phyloP scores from a whole-genome alignment of 2,888 invertebrate genomes.

The Scrobipalpa atriplicella region DNA sequence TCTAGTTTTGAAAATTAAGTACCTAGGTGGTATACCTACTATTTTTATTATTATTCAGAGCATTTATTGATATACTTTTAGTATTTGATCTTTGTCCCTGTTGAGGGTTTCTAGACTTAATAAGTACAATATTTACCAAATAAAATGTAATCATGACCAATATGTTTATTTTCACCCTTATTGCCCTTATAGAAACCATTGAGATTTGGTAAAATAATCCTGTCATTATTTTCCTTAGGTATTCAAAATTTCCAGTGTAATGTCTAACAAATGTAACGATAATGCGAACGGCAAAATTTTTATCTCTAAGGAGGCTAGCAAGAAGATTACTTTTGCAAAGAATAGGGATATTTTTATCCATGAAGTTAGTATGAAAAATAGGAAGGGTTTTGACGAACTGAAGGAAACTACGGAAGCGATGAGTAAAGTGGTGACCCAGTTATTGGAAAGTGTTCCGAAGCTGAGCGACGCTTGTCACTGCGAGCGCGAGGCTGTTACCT shows the following conservation, averaged over 20 bases:
- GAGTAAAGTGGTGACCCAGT: conserved; percentile 33
- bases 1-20: not conserved
- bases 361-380: conserved; percentile 36
- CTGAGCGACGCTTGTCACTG: conserved; percentile 34
- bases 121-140: not conserved
- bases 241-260: conserved; percentile 13
- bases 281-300: conserved; percentile 28
- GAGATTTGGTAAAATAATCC: not conserved
- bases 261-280: conserved; percentile 24
- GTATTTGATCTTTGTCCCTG: not conserved
- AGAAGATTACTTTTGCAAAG: conserved; percentile 33
- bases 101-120: not conserved
- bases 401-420: conserved; percentile 33
- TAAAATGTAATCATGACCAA: conserved; percentile 8
- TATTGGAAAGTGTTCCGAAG: conserved; percentile 23
- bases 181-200: not conserved
- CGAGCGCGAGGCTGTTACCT: conserved; percentile 35
- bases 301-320: conserved; percentile 36
- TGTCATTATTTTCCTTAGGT: not conserved
- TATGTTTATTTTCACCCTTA: not conserved
- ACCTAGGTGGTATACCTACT: too few species aligned
- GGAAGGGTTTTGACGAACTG: conserved; percentile 40
- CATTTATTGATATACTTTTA: too few species aligned
- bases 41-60: too few species aligned
- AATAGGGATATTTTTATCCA: conserved; percentile 33